phyloP scores from a whole-genome alignment of 2,113 vertebrate genomes.

The Pseudonaja textilis region DNA sequence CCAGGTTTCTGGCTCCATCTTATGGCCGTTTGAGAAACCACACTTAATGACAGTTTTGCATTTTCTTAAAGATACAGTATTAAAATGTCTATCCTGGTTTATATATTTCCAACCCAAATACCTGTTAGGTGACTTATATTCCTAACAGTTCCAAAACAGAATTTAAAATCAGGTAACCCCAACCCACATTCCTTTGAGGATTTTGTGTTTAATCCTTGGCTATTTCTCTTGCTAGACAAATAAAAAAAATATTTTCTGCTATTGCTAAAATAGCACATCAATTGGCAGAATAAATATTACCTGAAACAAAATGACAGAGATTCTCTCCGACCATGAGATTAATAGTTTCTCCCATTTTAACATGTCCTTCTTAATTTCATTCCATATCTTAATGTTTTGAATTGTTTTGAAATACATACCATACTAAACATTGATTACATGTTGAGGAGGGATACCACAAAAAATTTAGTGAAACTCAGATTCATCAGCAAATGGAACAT shows the following conservation, averaged over 20 bases:
- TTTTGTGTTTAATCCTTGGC: background rate
- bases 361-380: background rate
- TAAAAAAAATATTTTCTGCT: background rate
- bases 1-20: too few species aligned
- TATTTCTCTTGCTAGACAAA: background rate
- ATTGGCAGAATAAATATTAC: background rate
- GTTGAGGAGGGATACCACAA: background rate
- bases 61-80: too few species aligned
- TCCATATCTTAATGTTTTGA: background rate
- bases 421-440: background rate
- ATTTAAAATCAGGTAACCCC: background rate
- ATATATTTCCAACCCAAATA: too few species aligned
- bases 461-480: background rate
- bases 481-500: background rate
- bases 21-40: too few species aligned
- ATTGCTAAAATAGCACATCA: background rate
- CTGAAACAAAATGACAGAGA: background rate
- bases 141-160: background rate
- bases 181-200: background rate
- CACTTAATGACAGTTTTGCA: too few species aligned
- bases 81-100: too few species aligned
- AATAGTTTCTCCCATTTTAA: background rate
- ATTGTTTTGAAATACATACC: background rate
- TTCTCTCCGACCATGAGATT: background rate
- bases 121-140: too few species aligned